Base-by-base conservation (phyloP, 2,797 vertebrate species). In the Micromesistius poutassou region DNA sequence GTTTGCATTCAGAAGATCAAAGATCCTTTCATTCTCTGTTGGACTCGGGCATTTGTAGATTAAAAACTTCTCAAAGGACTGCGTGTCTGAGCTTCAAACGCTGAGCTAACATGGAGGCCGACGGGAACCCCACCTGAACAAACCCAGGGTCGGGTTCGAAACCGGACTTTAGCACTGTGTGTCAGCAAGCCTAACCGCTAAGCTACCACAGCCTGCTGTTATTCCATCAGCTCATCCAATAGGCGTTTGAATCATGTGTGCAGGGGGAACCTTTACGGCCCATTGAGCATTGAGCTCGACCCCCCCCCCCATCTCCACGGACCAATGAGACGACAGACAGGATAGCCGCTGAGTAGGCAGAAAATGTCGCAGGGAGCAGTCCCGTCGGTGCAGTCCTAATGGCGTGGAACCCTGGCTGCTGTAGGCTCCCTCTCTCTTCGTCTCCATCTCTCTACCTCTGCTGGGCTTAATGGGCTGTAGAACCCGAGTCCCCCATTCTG, bases 401-500 rank as follows among this genome's bases (percentile, higher is more conserved):
- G 62, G 25, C 22, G 6, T 66, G 19, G 62, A 66, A 19, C 19
- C 7, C n/a, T 25, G 19, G 14, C 62, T 66, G 22, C 25, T 10
- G 22, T 12, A 6, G 22, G 25, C 5, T 66, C 74, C 33, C 38
- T 30, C 71, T 36, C 82, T 76, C 73, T 75, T 71, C 5, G 5
- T 66, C 62, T 66, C 62, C 3, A 35, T 5, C 33, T 33, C 70
- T 31, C 70, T 71, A 12, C 12, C 70, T 71, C 70, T 33, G 30
- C 70, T 71, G 70, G 68, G 70, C 22, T 68, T 68, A 68, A 68
- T 68, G 62, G 62, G 62, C 62, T 30, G 62, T 28, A 10, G 62
- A 25, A 68, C 10, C 62, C 25, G 14, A 28, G 62, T 68, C 55
- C 31, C 72, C 30, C 71, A 14, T 16, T 16, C 71, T 86, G 82